These are phyloP conservation scores for Callimorpha dominula DNA, from an alignment of 2,888 invertebrate genomes.

Conservation along the genomic window DNA sequence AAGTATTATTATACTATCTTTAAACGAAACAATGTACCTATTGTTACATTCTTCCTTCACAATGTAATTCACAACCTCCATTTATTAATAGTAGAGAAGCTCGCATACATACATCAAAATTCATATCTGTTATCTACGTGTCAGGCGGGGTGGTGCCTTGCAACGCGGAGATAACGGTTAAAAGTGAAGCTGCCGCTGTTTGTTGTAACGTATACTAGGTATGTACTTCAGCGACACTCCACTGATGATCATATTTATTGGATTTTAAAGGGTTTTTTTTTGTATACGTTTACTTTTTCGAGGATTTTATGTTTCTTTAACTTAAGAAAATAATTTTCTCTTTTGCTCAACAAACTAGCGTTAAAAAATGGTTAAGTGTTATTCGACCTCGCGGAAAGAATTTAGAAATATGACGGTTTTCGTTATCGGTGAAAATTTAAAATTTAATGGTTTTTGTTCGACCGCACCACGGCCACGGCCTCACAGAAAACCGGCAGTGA, in stretches of 20 bases:
- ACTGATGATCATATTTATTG: slow-evolving; percentile 19
- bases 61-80: slow-evolving; percentile 28
- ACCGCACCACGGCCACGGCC: too few relatives aligned
- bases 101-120: slow-evolving; percentile 59
- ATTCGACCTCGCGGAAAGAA: neutral
- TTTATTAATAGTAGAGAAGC: slow-evolving; percentile 42
- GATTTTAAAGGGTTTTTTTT: slow-evolving; percentile 8
- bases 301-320: neutral
- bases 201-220: slow-evolving; percentile 46
- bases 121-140: slow-evolving; percentile 59
- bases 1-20: slow-evolving; percentile 1
- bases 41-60: slow-evolving; percentile 16
- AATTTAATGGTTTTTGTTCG: neutral
- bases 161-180: slow-evolving; percentile 61
- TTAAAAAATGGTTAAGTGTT: neutral
- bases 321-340: neutral
- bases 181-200: slow-evolving; percentile 62
- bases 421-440: too few relatives aligned
- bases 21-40: slow-evolving; percentile 10
- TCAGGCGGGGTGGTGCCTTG: slow-evolving; percentile 52
- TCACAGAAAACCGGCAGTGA: too few relatives aligned
- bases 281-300: neutral
- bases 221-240: slow-evolving; percentile 9
- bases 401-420: too few relatives aligned
- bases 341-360: neutral